These are phyloP conservation scores for Ctena decussata DNA, from an alignment of 2,888 invertebrate species.

Conservation along the genomic window DNA sequence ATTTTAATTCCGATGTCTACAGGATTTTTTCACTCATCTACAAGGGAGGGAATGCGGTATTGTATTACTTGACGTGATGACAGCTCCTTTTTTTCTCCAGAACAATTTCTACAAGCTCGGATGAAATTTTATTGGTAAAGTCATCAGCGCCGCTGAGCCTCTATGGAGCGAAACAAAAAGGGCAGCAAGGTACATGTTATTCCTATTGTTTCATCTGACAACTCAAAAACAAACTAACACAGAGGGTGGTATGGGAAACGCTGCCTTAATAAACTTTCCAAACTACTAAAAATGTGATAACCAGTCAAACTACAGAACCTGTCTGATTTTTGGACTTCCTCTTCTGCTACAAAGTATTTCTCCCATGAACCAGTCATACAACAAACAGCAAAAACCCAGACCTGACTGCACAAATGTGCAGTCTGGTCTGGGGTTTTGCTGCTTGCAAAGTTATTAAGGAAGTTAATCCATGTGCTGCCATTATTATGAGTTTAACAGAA, in stretches of 20 bases:
- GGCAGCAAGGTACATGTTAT: conserved; percentile 13
- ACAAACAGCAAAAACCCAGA: no score
- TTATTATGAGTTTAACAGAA: neutral
- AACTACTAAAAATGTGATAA: no score
- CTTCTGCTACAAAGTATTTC: no score
- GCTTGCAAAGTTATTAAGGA: no score
- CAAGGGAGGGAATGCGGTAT: neutral
- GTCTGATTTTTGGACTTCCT: no score
- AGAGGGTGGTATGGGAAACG: conserved; percentile 34
- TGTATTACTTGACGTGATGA: neutral
- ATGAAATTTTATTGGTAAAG: neutral
- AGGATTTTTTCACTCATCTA: neutral
- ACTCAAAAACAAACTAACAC: conserved; percentile 59
- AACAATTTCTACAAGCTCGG: conserved; percentile 6
- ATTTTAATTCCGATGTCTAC: neutral
- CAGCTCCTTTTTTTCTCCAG: neutral
- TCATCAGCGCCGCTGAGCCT: neutral
- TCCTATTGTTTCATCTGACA: conserved; percentile 44
- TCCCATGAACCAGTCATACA: no score
- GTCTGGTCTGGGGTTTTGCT: no score
- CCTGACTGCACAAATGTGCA: no score
- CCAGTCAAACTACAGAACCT: no score
- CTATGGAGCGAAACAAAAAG: conserved; percentile 14
- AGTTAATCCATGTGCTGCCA: no score
- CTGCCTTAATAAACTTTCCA: no score